Conservation (phyloP, 2,797 vertebrate genomes). For the Limosa lapponica region DNA sequence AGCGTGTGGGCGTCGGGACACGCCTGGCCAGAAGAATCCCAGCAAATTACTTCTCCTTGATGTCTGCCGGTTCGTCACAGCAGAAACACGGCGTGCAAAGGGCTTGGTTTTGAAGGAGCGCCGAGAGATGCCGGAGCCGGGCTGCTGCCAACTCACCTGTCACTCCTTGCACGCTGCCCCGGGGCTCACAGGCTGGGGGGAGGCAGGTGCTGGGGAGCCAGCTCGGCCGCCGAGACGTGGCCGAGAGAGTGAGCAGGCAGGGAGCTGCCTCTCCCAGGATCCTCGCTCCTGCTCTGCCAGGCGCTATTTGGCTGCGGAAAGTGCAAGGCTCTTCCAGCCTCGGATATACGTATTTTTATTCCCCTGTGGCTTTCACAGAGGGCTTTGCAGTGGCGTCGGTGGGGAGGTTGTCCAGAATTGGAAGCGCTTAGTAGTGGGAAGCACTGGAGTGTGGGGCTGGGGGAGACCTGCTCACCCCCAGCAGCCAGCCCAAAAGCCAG, state of each 20-base stretch:
- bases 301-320: background rate
- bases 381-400: background rate
- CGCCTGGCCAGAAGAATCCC: slow-evolving; percentile 61
- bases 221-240: accelerated
- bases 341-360: accelerated
- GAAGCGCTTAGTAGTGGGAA: accelerated
- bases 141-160: slow-evolving; percentile 69
- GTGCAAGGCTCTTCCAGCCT: background rate
- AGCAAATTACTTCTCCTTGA: slow-evolving; percentile 69
- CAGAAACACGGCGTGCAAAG: slow-evolving; percentile 39
- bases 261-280: background rate
- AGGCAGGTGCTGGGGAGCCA: slow-evolving; percentile 43
- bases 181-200: background rate
- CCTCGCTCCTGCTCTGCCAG: background rate
- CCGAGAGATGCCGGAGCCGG: background rate
- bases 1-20: background rate
- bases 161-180: slow-evolving; percentile 7
- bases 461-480: background rate
- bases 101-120: slow-evolving; percentile 54
- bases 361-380: background rate
- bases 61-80: slow-evolving; percentile 46
- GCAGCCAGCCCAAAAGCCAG: background rate
- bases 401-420: accelerated
- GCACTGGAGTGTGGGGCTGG: background rate
- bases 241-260: background rate